phyloP scores from a whole-genome alignment of 2,797 vertebrate genomes.

The Channa striata region DNA sequence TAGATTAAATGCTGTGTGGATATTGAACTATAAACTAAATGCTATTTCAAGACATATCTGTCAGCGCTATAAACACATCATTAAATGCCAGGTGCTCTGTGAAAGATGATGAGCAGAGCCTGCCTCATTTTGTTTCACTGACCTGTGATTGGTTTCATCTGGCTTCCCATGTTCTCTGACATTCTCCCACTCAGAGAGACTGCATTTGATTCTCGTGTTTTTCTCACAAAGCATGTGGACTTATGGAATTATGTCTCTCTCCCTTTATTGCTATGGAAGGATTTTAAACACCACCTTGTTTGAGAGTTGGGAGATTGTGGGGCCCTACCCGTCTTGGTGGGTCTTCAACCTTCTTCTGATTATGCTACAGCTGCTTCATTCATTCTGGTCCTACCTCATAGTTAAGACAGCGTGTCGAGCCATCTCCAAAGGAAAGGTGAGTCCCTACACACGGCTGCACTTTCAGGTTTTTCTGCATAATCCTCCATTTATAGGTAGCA shows the following conservation, averaged over 20 bases:
- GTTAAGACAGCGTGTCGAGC: conserved; percentile 93
- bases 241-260: conserved; percentile 32
- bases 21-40: conserved; percentile 16
- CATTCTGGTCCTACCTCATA: conserved; percentile 97
- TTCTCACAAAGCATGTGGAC: conserved; percentile 13
- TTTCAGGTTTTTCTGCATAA: not conserved
- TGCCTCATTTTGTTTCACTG: not conserved
- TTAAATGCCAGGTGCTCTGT: conserved; percentile 6
- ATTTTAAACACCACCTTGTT: conserved; percentile 95
- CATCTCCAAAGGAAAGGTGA: conserved; percentile 97
- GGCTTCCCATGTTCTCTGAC: not conserved
- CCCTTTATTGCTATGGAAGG: conserved; percentile 79
- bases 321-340: conserved; percentile 96
- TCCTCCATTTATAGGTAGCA: conserved; percentile 23
- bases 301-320: conserved; percentile 97
- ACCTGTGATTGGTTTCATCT: conserved; percentile 13
- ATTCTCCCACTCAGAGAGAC: not conserved
- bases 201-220: conserved; percentile 11
- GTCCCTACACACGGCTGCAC: conserved; percentile 37
- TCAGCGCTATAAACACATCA: conserved; percentile 8
- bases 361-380: conserved; percentile 92
- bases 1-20: not conserved
- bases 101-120: conserved; percentile 2
- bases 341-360: conserved; percentile 93
- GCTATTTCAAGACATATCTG: conserved; percentile 15